Conservation (phyloP, 1,140 invertebrate genomes). For the Bombus sylvicola region DNA sequence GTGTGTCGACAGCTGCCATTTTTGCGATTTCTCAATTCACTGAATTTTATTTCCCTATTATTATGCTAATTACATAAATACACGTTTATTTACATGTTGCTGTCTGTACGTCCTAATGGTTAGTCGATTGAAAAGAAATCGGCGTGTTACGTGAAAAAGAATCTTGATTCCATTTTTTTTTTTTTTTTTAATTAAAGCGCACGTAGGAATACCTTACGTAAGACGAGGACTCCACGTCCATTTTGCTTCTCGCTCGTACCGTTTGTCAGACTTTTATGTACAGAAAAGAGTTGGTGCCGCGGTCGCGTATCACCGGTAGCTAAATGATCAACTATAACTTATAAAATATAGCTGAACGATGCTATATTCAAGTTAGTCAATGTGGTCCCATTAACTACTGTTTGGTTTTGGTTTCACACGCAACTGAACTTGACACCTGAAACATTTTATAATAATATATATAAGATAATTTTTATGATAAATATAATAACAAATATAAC, state of each 20-base stretch:
- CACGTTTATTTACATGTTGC: constrained; percentile 78
- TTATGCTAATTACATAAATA: constrained; percentile 82
- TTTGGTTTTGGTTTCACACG: constrained; percentile 82
- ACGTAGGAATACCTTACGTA: constrained; percentile 24
- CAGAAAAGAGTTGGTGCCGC: constrained; percentile 22
- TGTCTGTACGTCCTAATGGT: constrained; percentile 47
- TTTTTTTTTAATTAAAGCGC: constrained; percentile 37
- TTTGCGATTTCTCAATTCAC: constrained; percentile 8
- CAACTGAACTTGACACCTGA: constrained; percentile 90
- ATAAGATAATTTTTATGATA: neutral
- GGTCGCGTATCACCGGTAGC: constrained; percentile 17
- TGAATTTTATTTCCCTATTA: constrained; percentile 52
- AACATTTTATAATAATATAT: constrained; percentile 54
- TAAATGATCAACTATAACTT: constrained; percentile 71
- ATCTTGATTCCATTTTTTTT: constrained; percentile 21
- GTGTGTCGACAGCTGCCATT: constrained; percentile 14
- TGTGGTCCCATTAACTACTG: constrained; percentile 72
- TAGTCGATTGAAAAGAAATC: constrained; percentile 55
- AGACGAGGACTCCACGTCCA: neutral
- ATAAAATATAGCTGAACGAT: constrained; percentile 74
- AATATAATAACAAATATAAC: no score
- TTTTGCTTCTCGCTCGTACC: constrained; percentile 6
- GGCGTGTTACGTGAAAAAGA: constrained; percentile 43
- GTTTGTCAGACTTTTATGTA: constrained; percentile 30
- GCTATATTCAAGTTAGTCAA: constrained; percentile 79